Conservation (phyloP, 1,140 invertebrate species). For the Lethrus apterus region DNA sequence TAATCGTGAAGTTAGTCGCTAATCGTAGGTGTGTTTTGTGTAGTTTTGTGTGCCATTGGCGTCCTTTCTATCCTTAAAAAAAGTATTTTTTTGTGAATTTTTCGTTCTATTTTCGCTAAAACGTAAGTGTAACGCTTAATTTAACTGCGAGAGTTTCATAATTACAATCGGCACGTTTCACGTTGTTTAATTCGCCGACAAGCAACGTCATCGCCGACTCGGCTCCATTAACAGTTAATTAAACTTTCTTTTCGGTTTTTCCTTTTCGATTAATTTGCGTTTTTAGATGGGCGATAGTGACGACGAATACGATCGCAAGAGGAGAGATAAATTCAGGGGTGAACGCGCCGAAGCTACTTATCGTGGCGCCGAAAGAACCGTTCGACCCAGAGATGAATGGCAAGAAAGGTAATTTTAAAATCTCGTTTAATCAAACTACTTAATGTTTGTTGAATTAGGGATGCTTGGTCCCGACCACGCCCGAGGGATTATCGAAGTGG, state of each 20-base stretch:
- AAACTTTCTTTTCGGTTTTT: constrained; percentile 1
- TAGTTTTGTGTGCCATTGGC: too few relatives aligned
- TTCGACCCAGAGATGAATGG: constrained; percentile 68
- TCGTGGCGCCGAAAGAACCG: constrained; percentile 63
- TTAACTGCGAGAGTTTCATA: too few relatives aligned
- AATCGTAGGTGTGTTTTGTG: too few relatives aligned
- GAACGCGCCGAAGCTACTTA: constrained; percentile 75
- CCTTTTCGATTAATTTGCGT: neutral
- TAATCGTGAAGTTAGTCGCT: too few relatives aligned
- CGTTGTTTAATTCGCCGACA: too few relatives aligned
- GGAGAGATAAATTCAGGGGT: constrained; percentile 81
- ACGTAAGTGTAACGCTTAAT: too few relatives aligned
- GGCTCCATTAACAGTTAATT: neutral
- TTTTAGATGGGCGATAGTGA: constrained; percentile 79
- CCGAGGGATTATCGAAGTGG: constrained; percentile 58
- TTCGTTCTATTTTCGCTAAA: too few relatives aligned
- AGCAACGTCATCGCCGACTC: neutral
- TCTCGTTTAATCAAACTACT: neutral
- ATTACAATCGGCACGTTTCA: too few relatives aligned
- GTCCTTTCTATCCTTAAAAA: too few relatives aligned
- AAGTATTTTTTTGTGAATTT: too few relatives aligned
- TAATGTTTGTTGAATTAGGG: constrained; percentile 42
- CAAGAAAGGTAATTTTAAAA: constrained; percentile 43
- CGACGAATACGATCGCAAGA: constrained; percentile 83
- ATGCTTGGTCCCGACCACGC: constrained; percentile 51